Base-by-base conservation (phyloP, 2,797 vertebrate genomes). In the Potorous gilbertii region DNA sequence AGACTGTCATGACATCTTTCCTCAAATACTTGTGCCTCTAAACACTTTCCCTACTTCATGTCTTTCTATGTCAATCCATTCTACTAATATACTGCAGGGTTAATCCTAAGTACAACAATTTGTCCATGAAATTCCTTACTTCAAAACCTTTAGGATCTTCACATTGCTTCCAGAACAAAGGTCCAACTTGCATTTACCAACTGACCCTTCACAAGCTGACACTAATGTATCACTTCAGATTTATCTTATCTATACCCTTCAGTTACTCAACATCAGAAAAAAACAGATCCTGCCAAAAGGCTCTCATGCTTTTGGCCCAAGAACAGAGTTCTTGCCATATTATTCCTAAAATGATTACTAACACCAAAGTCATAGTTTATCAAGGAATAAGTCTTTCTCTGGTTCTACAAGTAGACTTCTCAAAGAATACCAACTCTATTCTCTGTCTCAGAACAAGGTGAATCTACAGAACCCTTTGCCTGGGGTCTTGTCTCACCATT, bases 321-420 rank as follows among this genome's bases (percentile, higher is more conserved):
- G 46, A 3, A 81, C 40, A 27, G 18, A 81, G 21, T 46, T 81
- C 74, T 81, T 46, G 2, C 2, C 21, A 46, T 46, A 12, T 74
- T 40, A 40, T 74, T 74, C 66, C 8, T 46, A 46, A 81, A 81
- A 92, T 74, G 50, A 93, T 62, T n/a, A 90, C 50, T 57, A 93
- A 96, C 56, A 55, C 54, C 90, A 94, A 93, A 66, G n/a, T 56
- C 89, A 94, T 90, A 4, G 31, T 93, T 34, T 66, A 57, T 40
- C 54, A 56, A 57, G 55, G 6, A 96, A 1, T 74, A 34, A 55
- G 24, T 40, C 56, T 90, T 91, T 4, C 4, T 59, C 50, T 91
- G 40, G 40, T 89, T 29, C 55, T 21, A 62, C 16, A 74, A 74
- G 16, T 14, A 57, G 46, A 66, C 28, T 91, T 95, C 12, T 56